Percentiles rank a stretch among this genome's conserved stretches.
phyloP scores from a whole-genome alignment of 2,888 invertebrate genomes.

The Merodon equestris region DNA sequence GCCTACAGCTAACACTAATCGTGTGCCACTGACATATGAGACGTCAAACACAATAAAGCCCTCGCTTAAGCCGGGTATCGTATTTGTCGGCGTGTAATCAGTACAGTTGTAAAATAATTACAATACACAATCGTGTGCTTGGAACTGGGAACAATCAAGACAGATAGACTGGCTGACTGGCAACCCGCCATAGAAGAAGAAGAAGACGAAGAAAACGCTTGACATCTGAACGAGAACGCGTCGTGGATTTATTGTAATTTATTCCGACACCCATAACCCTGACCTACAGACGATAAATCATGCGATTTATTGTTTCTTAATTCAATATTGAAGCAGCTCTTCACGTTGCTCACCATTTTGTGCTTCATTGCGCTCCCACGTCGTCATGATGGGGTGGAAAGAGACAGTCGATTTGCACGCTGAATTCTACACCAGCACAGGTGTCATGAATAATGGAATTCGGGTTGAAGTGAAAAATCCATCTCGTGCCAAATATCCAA shows the following conservation, averaged over 20 bases:
- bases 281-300: conserved; percentile 70
- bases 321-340: not conserved
- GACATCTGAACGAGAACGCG: conserved; percentile 34
- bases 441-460: no score
- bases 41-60: conserved; percentile 37
- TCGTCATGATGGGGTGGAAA: no score
- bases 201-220: conserved; percentile 8
- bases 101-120: conserved; percentile 42
- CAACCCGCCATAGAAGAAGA: not conserved
- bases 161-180: no score
- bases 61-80: conserved; percentile 8
- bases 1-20: not conserved
- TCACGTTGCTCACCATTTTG: not conserved
- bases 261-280: conserved; percentile 65
- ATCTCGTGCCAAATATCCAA: no score
- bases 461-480: no score
- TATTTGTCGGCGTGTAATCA: not conserved
- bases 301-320: conserved; percentile 48
- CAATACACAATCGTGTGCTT: conserved; percentile 13
- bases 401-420: no score
- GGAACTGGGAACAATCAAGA: not conserved
- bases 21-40: conserved; percentile 28
- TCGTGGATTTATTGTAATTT: conserved; percentile 54
- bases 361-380: no score
- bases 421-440: no score